These are phyloP conservation scores for Montipora cactus DNA, from an alignment of 64 coral and sea anemone genomes.

Conservation along the genomic window DNA sequence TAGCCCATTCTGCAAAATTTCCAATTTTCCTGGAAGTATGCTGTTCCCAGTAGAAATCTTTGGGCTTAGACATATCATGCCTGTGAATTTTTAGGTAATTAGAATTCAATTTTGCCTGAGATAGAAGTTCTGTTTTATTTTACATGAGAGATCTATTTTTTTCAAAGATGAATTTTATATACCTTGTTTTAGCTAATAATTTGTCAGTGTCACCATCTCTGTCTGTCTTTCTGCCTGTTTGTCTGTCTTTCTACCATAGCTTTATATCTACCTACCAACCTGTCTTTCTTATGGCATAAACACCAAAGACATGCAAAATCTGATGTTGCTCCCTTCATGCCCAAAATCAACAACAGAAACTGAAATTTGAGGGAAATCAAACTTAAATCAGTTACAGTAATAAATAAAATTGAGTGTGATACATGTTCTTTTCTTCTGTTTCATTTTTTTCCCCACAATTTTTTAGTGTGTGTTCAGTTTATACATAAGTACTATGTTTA, in stretches of 20 bases:
- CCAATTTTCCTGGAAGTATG: not conserved
- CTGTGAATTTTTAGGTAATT: not conserved
- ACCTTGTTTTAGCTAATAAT: no score
- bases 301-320: not conserved
- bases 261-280: not conserved
- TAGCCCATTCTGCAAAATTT: not conserved
- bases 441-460: not conserved
- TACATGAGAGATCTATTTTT: no score
- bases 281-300: constrained; percentile 8
- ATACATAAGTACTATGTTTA: not conserved
- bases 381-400: not conserved
- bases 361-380: not conserved
- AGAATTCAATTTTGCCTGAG: not conserved
- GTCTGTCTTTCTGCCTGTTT: no score
- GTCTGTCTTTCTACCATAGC: no score
- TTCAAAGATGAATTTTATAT: no score
- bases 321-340: not conserved
- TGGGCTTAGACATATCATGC: constrained; percentile 5
- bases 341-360: constrained; percentile 4
- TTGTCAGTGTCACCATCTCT: no score
- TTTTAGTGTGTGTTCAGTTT: not conserved
- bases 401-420: not conserved
- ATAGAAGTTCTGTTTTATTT: no score
- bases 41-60: not conserved
- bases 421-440: not conserved